Conservation (phyloP, 2,797 vertebrate genomes). For the Monodelphis domestica region DNA sequence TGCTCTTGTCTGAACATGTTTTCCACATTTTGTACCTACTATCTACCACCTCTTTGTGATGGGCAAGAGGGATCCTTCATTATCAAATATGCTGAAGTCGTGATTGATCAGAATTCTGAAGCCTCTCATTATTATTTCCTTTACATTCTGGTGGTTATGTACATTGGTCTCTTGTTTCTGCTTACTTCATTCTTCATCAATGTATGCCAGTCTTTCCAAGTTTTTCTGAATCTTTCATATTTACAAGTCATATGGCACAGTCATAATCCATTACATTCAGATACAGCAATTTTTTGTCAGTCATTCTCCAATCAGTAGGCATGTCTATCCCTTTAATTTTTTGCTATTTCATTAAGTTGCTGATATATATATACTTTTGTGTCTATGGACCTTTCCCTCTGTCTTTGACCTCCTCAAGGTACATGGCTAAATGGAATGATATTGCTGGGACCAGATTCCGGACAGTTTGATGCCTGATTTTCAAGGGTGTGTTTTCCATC, state of each 20-base stretch:
- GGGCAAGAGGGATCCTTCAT: background rate
- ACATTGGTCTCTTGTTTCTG: background rate
- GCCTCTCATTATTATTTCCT: background rate
- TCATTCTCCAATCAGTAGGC: background rate
- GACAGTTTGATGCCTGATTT: background rate
- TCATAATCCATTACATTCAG: too few relatives aligned
- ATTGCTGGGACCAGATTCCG: background rate
- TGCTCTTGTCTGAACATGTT: background rate
- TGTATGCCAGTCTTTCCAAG: background rate
- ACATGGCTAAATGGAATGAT: background rate
- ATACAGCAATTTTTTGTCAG: too few relatives aligned
- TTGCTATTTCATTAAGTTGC: background rate
- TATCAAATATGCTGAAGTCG: background rate
- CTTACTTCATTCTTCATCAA: background rate
- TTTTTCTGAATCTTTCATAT: background rate
- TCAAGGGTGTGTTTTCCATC: background rate
- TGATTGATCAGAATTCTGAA: background rate
- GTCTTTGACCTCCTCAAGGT: background rate
- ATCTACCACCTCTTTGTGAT: background rate
- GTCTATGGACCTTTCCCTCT: background rate
- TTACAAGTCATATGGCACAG: background rate
- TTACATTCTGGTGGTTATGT: background rate
- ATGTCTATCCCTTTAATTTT: background rate
- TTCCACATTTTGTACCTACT: background rate
- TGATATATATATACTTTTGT: background rate